These are phyloP conservation scores for Amphiduros pacificus DNA, from an alignment of 2,888 invertebrate genomes.

Conservation along the genomic window DNA sequence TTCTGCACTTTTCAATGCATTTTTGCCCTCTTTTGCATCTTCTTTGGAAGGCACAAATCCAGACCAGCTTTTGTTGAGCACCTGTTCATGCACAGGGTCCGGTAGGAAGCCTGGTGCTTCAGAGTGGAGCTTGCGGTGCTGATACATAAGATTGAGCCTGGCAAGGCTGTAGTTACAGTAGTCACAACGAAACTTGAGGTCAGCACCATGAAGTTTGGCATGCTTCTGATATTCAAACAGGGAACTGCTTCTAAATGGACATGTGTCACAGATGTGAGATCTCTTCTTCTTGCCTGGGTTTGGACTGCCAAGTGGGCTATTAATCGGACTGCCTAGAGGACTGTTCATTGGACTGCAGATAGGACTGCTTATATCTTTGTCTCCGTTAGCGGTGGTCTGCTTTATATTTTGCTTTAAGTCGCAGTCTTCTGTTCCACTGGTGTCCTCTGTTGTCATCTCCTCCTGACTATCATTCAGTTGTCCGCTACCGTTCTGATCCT, in stretches of 20 bases:
- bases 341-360: no score
- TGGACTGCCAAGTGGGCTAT: no score
- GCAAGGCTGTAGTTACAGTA: constrained; percentile 28
- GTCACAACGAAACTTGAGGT: constrained; percentile 36
- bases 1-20: no score
- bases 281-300: no score
- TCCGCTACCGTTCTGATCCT: neutral
- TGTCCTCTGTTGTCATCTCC: neutral
- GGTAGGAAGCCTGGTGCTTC: constrained; percentile 14
- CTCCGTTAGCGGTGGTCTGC: neutral
- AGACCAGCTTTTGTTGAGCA: no score
- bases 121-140: constrained; percentile 8
- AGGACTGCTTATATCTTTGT: no score
- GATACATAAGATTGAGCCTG: neutral
- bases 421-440: neutral
- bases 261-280: constrained; percentile 26
- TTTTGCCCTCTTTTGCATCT: no score
- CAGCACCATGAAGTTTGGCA: constrained; percentile 32
- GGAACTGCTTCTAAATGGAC: constrained; percentile 41
- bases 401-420: neutral
- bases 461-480: neutral
- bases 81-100: no score
- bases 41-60: no score
- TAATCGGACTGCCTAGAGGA: no score
- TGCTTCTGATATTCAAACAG: constrained; percentile 39